Evolutionary conservation across 2,888 invertebrate species (phyloP).

Genomic region (Noctua comes): DNA sequence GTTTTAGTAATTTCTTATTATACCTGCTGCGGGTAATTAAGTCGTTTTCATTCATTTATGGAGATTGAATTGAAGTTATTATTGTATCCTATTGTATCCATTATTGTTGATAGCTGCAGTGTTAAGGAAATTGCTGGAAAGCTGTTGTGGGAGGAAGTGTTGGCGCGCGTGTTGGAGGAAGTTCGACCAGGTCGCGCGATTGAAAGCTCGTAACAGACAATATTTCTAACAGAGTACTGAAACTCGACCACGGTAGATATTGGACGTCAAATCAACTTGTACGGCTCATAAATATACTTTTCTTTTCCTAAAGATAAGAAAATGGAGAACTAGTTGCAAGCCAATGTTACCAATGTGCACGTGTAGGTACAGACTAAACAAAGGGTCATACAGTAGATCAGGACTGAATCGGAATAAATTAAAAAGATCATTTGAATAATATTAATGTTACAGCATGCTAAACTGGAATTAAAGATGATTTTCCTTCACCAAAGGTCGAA

Average conservation of each 20-base stretch:
- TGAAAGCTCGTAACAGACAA: constrained; percentile 13
- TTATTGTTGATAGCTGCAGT: constrained; percentile 28
- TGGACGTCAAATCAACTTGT: constrained; percentile 1
- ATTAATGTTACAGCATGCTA: background rate
- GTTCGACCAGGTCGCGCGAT: constrained; percentile 14
- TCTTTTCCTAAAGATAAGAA: constrained; percentile 9
- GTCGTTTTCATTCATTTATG: constrained; percentile 40
- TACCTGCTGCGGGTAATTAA: constrained; percentile 34
- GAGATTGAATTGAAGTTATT: constrained; percentile 48
- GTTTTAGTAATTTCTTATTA: constrained; percentile 36
- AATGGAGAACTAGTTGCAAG: background rate
- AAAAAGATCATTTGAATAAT: background rate
- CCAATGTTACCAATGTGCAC: background rate
- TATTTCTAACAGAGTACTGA: constrained; percentile 9
- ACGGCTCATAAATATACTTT: background rate
- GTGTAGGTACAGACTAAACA: background rate
- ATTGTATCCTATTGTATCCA: constrained; percentile 40
- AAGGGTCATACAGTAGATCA: background rate
- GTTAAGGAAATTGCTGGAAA: constrained; percentile 34
- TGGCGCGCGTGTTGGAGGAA: constrained; percentile 9
- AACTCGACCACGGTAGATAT: constrained; percentile 19
- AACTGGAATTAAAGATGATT: background rate
- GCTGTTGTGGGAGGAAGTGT: constrained; percentile 30
- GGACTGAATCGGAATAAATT: background rate
- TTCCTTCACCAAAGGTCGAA: background rate